phyloP scores from a whole-genome alignment of 2,797 vertebrate genomes.

The Erethizon dorsatum region DNA sequence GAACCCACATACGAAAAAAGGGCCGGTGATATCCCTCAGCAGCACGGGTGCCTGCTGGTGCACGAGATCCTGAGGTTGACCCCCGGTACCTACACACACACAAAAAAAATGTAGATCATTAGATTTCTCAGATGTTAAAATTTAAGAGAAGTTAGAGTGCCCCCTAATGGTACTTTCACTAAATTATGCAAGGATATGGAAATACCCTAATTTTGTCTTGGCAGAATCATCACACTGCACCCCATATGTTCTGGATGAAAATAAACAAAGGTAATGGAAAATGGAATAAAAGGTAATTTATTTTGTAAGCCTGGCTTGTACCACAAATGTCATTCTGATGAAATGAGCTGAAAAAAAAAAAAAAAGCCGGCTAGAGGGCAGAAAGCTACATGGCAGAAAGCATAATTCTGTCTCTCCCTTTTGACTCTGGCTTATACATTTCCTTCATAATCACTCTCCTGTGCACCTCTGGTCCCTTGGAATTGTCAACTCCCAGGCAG shows the following conservation, averaged over 20 bases:
- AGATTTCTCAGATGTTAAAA: slow-evolving; percentile 11
- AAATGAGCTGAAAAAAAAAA: slow-evolving; percentile 26
- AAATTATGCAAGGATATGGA: neutral
- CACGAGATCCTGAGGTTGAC: no score
- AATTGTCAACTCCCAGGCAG: neutral
- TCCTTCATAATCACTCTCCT: neutral
- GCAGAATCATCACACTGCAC: neutral
- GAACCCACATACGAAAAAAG: no score
- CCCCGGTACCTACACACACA: no score
- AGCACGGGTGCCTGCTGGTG: no score
- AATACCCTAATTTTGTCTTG: neutral
- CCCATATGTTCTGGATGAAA: neutral
- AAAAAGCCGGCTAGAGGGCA: neutral
- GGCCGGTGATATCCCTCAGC: no score
- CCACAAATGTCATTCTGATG: neutral
- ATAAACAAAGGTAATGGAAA: neutral
- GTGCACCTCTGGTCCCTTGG: neutral
- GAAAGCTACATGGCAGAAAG: neutral
- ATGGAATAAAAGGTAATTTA: neutral
- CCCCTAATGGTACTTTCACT: neutral
- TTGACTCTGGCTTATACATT: neutral
- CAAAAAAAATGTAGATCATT: neutral
- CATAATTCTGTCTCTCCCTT: neutral
- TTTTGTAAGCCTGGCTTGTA: neutral
- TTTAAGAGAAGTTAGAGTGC: neutral